Conservation (phyloP, 2,888 invertebrate species). For the Aricia artaxerxes region DNA sequence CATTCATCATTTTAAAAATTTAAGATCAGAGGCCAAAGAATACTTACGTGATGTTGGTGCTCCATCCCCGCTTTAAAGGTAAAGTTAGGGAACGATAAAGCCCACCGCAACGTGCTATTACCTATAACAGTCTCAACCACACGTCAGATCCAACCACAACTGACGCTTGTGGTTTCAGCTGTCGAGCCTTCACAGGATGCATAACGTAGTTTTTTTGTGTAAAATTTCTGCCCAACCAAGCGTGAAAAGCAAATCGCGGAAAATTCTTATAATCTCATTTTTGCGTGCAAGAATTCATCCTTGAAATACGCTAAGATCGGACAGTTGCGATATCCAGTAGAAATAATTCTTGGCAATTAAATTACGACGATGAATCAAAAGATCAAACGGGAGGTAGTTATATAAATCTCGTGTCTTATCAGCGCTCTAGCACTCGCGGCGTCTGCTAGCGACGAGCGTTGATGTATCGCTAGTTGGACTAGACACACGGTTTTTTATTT, state of each 20-base stretch:
- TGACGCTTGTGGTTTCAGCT: neutral
- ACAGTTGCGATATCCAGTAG: neutral
- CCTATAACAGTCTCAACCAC: neutral
- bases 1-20: neutral
- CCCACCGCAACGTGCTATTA: neutral
- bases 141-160: neutral
- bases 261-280: neutral
- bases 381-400: constrained; percentile 38
- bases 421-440: constrained; percentile 17
- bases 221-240: neutral
- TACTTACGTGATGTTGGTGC: neutral
- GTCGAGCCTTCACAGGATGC: neutral
- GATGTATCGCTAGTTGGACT: constrained; percentile 1
- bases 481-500: neutral
- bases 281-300: constrained; percentile 3
- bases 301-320: neutral
- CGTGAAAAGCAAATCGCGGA: neutral
- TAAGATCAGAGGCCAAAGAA: constrained; percentile 19
- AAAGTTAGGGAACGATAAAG: neutral
- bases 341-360: constrained; percentile 23
- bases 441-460: constrained; percentile 2
- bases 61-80: neutral
- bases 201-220: neutral
- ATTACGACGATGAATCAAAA: constrained; percentile 26
- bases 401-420: constrained; percentile 35